Evolutionary conservation across 2,888 invertebrate genomes (phyloP), one percentile per base, ranked within the genome.

Genomic region (Eretmocerus hayati): DNA sequence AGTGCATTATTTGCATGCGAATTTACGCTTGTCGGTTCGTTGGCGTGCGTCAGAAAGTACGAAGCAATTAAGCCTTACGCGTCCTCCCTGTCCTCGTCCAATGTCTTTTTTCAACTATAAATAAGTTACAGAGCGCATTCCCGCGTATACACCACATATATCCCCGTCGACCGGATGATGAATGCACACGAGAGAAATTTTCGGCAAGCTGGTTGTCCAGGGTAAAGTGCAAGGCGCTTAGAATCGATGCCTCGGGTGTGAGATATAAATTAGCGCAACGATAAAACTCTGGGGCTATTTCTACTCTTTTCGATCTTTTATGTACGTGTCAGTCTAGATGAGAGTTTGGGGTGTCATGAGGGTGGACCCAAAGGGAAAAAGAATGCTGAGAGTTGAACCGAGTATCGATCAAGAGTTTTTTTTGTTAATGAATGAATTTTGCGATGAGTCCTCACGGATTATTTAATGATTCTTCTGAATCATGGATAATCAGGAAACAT

Each of bases 1-100:
- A 48, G 48, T 53, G 50, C 50, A 48, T 48, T 50, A 53, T 53
- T 53, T 53, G 50, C 53, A 50, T 53, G 43, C 30, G 48, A 50
- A 52, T 46, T 45, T 33, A 38, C 21, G 39, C 30, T 41, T 4
- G 41, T n/a, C 20, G 44, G 46, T 40, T 48, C 45, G 47, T 45
- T 44, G 26, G 37, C 47, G 30, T 18, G 36, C 21, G 30, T 15
- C 20, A 33, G 38, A 21, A 33, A 42, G 38, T 35, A 22, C 31
- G 41, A 48, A 52, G 52, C 52, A 48, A 52, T 52, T 46, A 47
- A 38, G 22, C 11, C 42, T 2, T 5, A 15, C 13, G 43, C 13
- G 21, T 13, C 21, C 38, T 20, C 37, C 40, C 31, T 36, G 42
- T 40, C 36, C 33, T 35, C 32, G 5, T 33, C 11, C 20, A 11